These are phyloP conservation scores for Octodonta nipae DNA, from an alignment of 2,888 invertebrate species.

Conservation along the genomic window DNA sequence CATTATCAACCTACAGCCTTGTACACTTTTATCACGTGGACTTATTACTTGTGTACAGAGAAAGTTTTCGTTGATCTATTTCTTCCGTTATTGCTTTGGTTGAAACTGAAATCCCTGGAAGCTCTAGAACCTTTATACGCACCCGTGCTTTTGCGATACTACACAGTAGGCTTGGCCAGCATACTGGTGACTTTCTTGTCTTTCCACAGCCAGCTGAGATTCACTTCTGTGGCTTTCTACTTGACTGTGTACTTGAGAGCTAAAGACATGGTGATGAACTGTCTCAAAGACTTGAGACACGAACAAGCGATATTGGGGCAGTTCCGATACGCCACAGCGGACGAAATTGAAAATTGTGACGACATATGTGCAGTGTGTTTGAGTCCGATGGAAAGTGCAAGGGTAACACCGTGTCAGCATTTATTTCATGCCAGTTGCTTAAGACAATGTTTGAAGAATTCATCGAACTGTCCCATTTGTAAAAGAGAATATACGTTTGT, in stretches of 20 bases:
- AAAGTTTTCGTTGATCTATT: conserved; percentile 56
- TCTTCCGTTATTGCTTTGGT: conserved; percentile 42
- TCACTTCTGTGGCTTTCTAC: conserved; percentile 47
- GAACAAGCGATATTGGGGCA: conserved; percentile 49
- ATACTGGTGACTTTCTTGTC: conserved; percentile 43
- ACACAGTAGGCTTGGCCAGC: conserved; percentile 45
- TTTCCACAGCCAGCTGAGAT: conserved; percentile 43
- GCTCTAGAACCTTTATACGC: conserved; percentile 59
- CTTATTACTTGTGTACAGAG: conserved; percentile 59
- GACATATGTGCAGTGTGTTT: conserved; percentile 71
- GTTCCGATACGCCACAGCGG: conserved; percentile 49
- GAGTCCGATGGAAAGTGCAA: conserved; percentile 53
- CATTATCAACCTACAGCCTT: conserved; percentile 56
- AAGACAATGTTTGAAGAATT: conserved; percentile 55
- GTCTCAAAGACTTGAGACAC: conserved; percentile 40
- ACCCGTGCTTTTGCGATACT: conserved; percentile 48
- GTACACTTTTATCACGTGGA: conserved; percentile 53
- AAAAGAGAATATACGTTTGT: conserved; percentile 46
- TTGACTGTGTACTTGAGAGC: conserved; percentile 51
- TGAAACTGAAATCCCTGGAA: conserved; percentile 51
- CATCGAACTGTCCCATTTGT: conserved; percentile 62
- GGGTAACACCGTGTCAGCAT: conserved; percentile 68
- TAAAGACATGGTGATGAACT: conserved; percentile 48
- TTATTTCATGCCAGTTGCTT: conserved; percentile 68
- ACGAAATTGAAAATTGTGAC: conserved; percentile 54